A percentile compares a stretch with the other conserved stretches of the same genome.
phyloP scores from a whole-genome alignment of 1,140 invertebrate genomes.

The Eciton burchellii region DNA sequence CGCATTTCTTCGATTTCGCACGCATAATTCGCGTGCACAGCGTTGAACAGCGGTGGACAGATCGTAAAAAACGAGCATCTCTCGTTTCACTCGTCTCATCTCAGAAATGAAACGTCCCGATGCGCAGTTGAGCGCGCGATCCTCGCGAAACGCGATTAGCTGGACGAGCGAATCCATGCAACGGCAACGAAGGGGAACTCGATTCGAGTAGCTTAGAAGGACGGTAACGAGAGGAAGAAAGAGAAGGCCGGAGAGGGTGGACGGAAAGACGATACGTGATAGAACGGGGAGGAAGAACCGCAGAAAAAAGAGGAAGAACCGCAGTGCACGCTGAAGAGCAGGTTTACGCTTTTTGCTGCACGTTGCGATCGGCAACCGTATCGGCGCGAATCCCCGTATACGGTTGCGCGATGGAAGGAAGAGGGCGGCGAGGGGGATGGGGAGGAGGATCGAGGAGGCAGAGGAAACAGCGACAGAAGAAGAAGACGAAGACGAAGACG shows the following conservation, averaged over 20 bases:
- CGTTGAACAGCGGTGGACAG: not conserved
- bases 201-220: slow-evolving; percentile 41
- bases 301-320: slow-evolving; percentile 68
- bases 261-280: slow-evolving; percentile 6
- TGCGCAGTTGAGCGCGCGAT: slow-evolving; percentile 9
- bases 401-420: slow-evolving; percentile 64
- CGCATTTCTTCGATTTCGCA: not conserved
- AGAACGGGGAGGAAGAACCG: slow-evolving; percentile 68
- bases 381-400: slow-evolving; percentile 79
- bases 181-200: slow-evolving; percentile 16
- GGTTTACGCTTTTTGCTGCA: slow-evolving; percentile 79
- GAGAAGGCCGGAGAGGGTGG: slow-evolving; percentile 2
- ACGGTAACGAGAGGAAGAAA: slow-evolving; percentile 38
- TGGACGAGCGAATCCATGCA: slow-evolving; percentile 21
- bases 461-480: slow-evolving; percentile 22
- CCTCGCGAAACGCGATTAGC: slow-evolving; percentile 37
- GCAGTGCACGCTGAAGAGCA: slow-evolving; percentile 67
- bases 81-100: not conserved
- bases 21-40: not conserved
- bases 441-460: slow-evolving; percentile 12
- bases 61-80: not conserved
- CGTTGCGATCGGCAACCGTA: slow-evolving; percentile 76
- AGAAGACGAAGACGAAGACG: slow-evolving; percentile 44
- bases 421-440: slow-evolving; percentile 27
- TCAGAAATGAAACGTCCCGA: slow-evolving; percentile 6